phyloP scores from a whole-genome alignment of 2,888 invertebrate species.

The Agriopis leucophaearia region DNA sequence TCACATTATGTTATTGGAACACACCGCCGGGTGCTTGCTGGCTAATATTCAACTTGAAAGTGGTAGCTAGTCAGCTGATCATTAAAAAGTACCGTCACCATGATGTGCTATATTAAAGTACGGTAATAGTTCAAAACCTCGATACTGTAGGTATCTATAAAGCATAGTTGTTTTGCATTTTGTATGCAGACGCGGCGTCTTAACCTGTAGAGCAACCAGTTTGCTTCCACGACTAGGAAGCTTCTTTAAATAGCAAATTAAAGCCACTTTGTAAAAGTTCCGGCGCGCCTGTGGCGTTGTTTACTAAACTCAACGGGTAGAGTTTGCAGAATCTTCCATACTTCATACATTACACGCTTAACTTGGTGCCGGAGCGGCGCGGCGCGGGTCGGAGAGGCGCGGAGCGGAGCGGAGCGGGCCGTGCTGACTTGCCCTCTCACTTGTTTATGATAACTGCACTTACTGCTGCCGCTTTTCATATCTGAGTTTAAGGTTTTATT shows the following conservation, averaged over 20 bases:
- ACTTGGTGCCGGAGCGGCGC: constrained; percentile 1
- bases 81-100: too few species aligned
- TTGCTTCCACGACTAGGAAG: constrained; percentile 9
- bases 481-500: too few species aligned
- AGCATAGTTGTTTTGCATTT: not conserved
- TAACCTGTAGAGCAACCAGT: constrained; percentile 1
- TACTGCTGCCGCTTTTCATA: too few species aligned
- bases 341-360: constrained; percentile 25
- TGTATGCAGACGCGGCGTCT: not conserved
- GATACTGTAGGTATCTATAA: not conserved
- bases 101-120: not conserved
- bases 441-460: too few species aligned
- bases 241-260: constrained; percentile 24
- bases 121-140: not conserved
- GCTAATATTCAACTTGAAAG: too few species aligned
- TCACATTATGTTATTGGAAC: too few species aligned
- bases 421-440: too few species aligned
- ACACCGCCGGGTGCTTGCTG: too few species aligned
- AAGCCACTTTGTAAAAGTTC: constrained; percentile 12
- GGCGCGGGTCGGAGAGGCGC: not conserved
- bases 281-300: constrained; percentile 6
- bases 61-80: too few species aligned
- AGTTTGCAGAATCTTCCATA: constrained; percentile 24
- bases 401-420: not conserved
- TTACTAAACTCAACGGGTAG: constrained; percentile 6